Conservation (phyloP, 2,113 vertebrate genomes). For the Aphyosemion australe region DNA sequence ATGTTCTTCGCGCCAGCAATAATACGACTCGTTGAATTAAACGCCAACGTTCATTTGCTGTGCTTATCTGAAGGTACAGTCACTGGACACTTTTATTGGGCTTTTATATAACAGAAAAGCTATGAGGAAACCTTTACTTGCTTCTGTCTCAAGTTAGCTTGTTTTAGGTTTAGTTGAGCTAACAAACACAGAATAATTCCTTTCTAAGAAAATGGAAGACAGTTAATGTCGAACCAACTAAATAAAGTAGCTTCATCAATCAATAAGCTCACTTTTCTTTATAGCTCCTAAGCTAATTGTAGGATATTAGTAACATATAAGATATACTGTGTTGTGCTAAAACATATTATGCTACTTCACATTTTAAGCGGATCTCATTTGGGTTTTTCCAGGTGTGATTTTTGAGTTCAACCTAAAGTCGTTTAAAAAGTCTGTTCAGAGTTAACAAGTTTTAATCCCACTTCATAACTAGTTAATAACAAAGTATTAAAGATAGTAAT, state of each 20-base stretch:
- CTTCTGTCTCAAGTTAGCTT: constrained; percentile 5
- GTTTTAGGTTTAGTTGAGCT: background rate
- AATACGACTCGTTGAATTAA: constrained; percentile 76
- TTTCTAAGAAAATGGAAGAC: background rate
- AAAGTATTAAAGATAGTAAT: background rate
- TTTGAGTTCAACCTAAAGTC: no score
- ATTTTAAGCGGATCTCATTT: no score
- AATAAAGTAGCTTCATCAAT: background rate
- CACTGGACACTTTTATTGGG: background rate
- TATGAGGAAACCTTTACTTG: background rate
- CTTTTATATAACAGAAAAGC: background rate
- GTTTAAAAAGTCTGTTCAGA: background rate
- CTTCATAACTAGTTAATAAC: background rate
- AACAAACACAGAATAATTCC: background rate
- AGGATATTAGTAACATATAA: no score
- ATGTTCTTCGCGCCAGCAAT: constrained; percentile 95
- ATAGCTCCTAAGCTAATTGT: no score
- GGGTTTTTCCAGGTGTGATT: no score
- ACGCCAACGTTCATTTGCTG: constrained; percentile 80
- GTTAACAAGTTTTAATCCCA: background rate
- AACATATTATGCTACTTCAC: no score
- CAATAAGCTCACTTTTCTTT: background rate
- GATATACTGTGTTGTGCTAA: no score
- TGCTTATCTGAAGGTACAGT: constrained; percentile 92
- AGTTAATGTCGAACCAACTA: background rate